phyloP scores from a whole-genome alignment of 2,888 invertebrate genomes.

The Himalopsyche anomala region DNA sequence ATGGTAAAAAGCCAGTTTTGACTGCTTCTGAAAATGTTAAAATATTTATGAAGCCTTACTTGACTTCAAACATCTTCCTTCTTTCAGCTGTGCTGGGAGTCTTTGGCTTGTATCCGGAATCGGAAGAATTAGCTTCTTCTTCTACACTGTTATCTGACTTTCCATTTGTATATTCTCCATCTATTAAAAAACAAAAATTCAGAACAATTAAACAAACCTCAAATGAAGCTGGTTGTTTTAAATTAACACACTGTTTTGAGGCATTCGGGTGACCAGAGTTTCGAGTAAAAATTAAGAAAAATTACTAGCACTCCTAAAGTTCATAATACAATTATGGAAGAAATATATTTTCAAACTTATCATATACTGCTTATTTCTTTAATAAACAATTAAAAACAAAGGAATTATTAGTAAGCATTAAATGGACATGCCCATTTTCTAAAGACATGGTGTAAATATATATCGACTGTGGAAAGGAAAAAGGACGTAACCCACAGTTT shows the following conservation, averaged over 20 bases:
- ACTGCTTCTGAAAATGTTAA: too few species aligned
- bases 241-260: neutral
- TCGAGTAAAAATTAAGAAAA: too few species aligned
- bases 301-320: too few species aligned
- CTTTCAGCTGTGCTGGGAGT: conserved; percentile 88
- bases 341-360: too few species aligned
- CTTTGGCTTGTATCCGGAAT: conserved; percentile 83
- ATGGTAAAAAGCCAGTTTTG: too few species aligned
- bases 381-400: too few species aligned
- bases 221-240: conserved; percentile 17
- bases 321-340: too few species aligned
- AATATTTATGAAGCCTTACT: conserved; percentile 59
- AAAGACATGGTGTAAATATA: too few species aligned
- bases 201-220: neutral
- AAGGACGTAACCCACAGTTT: too few species aligned
- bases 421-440: neutral
- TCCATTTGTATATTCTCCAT: conserved; percentile 73
- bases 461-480: too few species aligned
- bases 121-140: conserved; percentile 80
- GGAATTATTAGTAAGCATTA: neutral
- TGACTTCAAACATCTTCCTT: conserved; percentile 82
- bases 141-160: conserved; percentile 81
- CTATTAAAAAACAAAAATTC: conserved; percentile 41
- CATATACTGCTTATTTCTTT: too few species aligned
- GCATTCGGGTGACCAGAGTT: too few species aligned